A percentile compares a stretch with the other conserved stretches of the same genome.
These are phyloP conservation scores for Pseudomyrmex concolor DNA, from an alignment of 1,140 invertebrate species.

Conservation along the genomic window DNA sequence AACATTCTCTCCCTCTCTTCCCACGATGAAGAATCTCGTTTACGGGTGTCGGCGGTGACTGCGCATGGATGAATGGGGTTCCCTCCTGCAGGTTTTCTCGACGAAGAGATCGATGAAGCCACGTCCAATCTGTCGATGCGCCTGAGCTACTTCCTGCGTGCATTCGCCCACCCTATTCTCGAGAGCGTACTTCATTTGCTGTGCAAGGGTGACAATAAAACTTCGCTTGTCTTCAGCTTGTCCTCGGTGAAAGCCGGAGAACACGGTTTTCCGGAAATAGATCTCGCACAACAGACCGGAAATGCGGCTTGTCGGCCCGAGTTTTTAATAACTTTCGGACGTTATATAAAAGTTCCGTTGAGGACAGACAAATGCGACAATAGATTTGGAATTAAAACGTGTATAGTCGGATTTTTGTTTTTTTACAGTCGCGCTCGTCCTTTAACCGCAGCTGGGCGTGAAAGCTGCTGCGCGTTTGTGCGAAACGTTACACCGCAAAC, in stretches of 20 bases:
- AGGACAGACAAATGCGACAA: no score
- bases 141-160: slow-evolving; percentile 44
- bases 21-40: slow-evolving; percentile 39
- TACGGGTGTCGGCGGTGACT: slow-evolving; percentile 20
- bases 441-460: slow-evolving; percentile 22
- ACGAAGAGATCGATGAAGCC: slow-evolving; percentile 67
- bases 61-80: slow-evolving; percentile 66
- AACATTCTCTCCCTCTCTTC: no score
- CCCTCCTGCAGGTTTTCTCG: slow-evolving; percentile 57
- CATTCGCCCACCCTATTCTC: slow-evolving; percentile 32
- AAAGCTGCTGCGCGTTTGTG: slow-evolving; percentile 15
- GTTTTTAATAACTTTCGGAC: not conserved
- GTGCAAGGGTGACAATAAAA: slow-evolving; percentile 14
- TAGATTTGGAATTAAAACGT: slow-evolving; percentile 2
- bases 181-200: slow-evolving; percentile 8
- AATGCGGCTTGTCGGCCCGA: not conserved
- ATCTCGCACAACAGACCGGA: not conserved
- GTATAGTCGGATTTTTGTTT: not conserved
- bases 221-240: slow-evolving; percentile 58
- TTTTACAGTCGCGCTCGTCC: slow-evolving; percentile 32
- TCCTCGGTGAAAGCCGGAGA: slow-evolving; percentile 10
- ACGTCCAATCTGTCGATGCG: slow-evolving; percentile 67
- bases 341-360: slow-evolving; percentile 12
- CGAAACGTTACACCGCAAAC: not conserved
- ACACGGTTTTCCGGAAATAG: slow-evolving; percentile 24